A percentile compares a stretch with the other conserved stretches of the same genome.
These are phyloP conservation scores for Linnaemya vulpina DNA, from an alignment of 2,888 invertebrate species.

Conservation along the genomic window DNA sequence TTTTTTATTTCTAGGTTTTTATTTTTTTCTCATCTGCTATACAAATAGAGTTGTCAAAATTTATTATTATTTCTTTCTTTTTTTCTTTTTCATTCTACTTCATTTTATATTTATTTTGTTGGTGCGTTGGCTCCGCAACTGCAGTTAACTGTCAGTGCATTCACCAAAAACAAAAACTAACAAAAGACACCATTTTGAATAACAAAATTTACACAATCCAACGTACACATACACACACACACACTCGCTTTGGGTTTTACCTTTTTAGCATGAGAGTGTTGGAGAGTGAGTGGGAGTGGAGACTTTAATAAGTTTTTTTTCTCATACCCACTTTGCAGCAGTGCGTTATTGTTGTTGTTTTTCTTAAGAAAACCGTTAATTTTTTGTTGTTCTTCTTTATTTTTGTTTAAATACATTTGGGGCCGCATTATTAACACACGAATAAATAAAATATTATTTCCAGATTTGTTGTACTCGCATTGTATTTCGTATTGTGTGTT, in stretches of 20 bases:
- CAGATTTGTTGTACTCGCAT: constrained; percentile 71
- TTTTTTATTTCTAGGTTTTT: constrained; percentile 21
- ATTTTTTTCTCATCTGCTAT: constrained; percentile 19
- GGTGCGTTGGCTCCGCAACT: constrained; percentile 63
- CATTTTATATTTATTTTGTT: constrained; percentile 22
- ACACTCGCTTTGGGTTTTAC: constrained; percentile 41
- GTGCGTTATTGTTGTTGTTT: constrained; percentile 42
- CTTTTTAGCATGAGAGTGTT: constrained; percentile 23
- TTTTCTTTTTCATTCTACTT: constrained; percentile 17
- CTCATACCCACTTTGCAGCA: constrained; percentile 28
- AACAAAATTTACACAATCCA: constrained; percentile 78
- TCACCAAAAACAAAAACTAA: constrained; percentile 61
- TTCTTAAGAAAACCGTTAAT: constrained; percentile 10
- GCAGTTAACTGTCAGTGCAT: constrained; percentile 74
- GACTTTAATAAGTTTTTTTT: not conserved
- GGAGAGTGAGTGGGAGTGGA: constrained; percentile 3
- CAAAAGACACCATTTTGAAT: constrained; percentile 79
- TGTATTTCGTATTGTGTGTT: constrained; percentile 27
- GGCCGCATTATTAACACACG: constrained; percentile 83
- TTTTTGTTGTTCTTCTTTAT: constrained; percentile 51
- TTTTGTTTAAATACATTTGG: constrained; percentile 75
- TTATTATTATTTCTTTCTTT: constrained; percentile 37
- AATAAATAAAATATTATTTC: constrained; percentile 79
- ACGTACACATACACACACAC: constrained; percentile 41
- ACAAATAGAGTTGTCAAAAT: constrained; percentile 67